Base-by-base conservation (phyloP, 2,113 vertebrate species). In the Forbesichthys papilliferus region DNA sequence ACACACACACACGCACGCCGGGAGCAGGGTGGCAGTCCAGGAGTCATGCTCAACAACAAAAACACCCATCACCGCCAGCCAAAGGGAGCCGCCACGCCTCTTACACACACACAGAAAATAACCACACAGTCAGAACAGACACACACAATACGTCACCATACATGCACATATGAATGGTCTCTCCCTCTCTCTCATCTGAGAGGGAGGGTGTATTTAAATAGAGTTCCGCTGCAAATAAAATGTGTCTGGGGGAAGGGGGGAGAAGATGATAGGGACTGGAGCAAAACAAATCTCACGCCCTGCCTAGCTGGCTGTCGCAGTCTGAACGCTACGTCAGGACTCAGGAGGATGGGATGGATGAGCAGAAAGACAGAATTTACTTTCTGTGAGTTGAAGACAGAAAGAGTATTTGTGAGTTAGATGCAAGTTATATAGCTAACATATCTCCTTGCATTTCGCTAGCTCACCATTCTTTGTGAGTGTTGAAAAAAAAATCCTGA, bases 211-310 rank as follows among this genome's bases (percentile, higher is more conserved):
- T 88, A 89, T 87, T 88, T 84, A 78, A 76, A 73, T 65, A 33
- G 68, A 74, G 77, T 55, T 73, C 75, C 13, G 81, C 82, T 83
- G 88, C 86, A 90, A 88, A 85, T 89, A 81, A 85, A 82, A 79
- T 68, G 84, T 83, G 71, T 14, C 20, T 70, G 73, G 73, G 81
- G 57, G 49, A 33, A 61, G 61, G 74, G 48, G 71, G 63, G 79
- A 67, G 84, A 74, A 52, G 61, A 82, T 78, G 68, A 67, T 70
- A 73, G 68, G 76, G 78, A 62, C 71, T 47, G 36, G 64, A 68
- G 79, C 81, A 85, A 86, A 87, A 86, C 85, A 83, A 87, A 86
- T 90, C 69, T 87, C 77, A 75, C 87, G 84, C 79, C 66, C 71
- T 58, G 69, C 69, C 79, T 73, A 48, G 56, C 47, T 27, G 11